Evolutionary conservation across 1,140 invertebrate species (phyloP).

Genomic region (Delia radicum): DNA sequence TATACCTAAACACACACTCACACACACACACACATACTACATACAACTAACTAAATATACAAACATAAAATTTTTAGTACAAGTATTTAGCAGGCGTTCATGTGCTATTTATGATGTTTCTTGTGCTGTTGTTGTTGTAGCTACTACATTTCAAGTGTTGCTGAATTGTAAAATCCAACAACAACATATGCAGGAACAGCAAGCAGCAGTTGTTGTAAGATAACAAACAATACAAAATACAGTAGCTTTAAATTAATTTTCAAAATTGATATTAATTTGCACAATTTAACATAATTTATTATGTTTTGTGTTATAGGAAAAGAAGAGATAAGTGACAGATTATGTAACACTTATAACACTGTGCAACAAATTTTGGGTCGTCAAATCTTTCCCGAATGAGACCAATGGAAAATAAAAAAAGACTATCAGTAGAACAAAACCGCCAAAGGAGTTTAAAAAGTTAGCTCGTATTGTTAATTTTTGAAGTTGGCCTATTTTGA

Average conservation of each 20-base stretch:
- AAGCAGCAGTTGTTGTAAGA: neutral
- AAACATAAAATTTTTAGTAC: neutral
- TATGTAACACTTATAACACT: no score
- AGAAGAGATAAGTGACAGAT: neutral
- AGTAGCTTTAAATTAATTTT: neutral
- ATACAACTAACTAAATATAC: neutral
- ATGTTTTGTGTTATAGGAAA: neutral
- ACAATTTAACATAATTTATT: neutral
- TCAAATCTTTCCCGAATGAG: no score
- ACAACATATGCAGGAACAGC: constrained; percentile 26
- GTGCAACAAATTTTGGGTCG: no score
- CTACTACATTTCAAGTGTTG: constrained; percentile 20
- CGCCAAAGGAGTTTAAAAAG: no score
- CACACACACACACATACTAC: neutral
- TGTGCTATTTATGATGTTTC: constrained; percentile 27
- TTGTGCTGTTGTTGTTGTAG: constrained; percentile 51
- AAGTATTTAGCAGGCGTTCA: neutral
- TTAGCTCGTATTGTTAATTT: no score
- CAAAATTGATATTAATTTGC: constrained; percentile 29
- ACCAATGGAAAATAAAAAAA: no score
- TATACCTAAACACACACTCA: neutral
- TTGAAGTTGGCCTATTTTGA: no score
- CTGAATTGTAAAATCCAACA: constrained; percentile 25
- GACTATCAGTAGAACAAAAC: no score
- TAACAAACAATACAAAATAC: neutral